These are phyloP conservation scores for Drosophila lacicola DNA, from an alignment of 2,888 invertebrate genomes.

Conservation along the genomic window DNA sequence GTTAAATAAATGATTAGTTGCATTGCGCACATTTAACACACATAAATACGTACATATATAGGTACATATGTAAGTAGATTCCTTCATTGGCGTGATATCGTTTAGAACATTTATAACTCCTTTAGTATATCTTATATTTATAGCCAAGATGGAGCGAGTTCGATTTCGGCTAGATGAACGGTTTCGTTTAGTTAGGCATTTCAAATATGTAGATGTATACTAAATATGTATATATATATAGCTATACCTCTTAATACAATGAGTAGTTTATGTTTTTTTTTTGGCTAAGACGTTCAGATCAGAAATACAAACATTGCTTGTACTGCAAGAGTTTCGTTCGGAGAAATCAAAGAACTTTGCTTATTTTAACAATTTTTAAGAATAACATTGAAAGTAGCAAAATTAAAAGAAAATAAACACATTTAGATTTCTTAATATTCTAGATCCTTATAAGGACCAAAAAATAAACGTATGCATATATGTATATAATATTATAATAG, in stretches of 20 bases:
- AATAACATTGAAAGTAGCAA: no score
- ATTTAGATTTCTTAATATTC: neutral
- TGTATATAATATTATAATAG: neutral
- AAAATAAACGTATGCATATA: neutral
- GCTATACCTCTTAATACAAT: no score
- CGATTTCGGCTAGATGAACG: slow-evolving; percentile 57
- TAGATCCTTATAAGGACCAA: neutral
- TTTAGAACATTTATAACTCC: neutral
- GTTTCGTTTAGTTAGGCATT: slow-evolving; percentile 59
- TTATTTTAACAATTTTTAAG: no score
- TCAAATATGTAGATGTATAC: slow-evolving; percentile 14
- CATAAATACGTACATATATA: slow-evolving; percentile 22
- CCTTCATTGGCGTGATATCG: neutral
- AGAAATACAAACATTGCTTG: no score
- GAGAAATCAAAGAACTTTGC: no score
- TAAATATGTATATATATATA: neutral
- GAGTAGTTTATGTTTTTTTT: no score
- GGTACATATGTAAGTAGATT: slow-evolving; percentile 18
- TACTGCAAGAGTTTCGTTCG: no score
- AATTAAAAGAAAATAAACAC: neutral
- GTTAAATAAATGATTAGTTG: slow-evolving; percentile 12
- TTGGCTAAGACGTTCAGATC: no score
- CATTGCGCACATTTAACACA: slow-evolving; percentile 52
- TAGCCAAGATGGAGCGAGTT: slow-evolving; percentile 21
- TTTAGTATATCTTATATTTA: slow-evolving; percentile 22